Percentiles rank a stretch among this genome's conserved stretches.
Conservation (phyloP, 2,888 invertebrate genomes). For the Agriopis aurantiaria region DNA sequence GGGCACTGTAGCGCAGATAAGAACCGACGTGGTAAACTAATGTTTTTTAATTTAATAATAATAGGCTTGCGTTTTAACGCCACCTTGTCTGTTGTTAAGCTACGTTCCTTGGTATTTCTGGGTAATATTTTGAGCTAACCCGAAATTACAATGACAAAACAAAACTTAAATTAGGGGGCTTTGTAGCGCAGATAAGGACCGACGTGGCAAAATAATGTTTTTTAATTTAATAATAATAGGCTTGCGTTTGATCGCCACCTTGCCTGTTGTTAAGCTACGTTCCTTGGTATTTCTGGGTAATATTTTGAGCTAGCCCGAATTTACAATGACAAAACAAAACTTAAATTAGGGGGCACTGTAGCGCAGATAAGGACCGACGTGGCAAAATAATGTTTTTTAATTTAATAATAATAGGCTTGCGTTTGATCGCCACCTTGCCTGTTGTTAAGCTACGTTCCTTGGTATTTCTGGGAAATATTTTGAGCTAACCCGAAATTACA, state of each 20-base stretch:
- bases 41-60: no score
- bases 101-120: conserved; percentile 18
- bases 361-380: neutral
- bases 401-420: no score
- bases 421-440: no score
- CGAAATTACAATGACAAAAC: conserved; percentile 28
- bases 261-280: conserved; percentile 28
- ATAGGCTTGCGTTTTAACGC: no score
- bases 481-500: conserved; percentile 20
- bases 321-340: conserved; percentile 33
- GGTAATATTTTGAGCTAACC: conserved; percentile 31
- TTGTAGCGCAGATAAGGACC: neutral
- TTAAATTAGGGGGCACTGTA: conserved; percentile 15
- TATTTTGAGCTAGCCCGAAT: conserved; percentile 31
- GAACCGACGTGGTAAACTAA: neutral
- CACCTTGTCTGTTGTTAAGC: neutral
- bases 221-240: no score
- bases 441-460: conserved; percentile 15
- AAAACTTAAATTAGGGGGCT: conserved; percentile 27
- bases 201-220: neutral
- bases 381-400: neutral
- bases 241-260: no score
- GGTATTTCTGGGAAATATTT: conserved; percentile 28
- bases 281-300: conserved; percentile 22
- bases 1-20: neutral